Evolutionary conservation across 2,888 invertebrate genomes (phyloP), one percentile per base, ranked within the genome.

Genomic region (Mimachlamys varia): DNA sequence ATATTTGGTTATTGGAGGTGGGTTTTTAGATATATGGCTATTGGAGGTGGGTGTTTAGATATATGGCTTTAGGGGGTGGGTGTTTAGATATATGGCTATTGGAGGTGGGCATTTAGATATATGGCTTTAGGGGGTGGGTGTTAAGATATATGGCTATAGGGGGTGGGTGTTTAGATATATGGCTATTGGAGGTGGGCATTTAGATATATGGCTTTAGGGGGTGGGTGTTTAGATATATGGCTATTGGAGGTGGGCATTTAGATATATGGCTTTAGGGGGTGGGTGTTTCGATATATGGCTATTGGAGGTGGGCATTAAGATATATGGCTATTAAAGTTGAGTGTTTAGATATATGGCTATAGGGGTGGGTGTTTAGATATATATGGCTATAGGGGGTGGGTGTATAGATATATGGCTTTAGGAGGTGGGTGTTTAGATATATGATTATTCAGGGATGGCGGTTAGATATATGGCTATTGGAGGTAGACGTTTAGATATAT

Each of bases 211-310:
- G n/a, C n/a, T n/a, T n/a, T n/a, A n/a, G n/a, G n/a, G n/a, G n/a
- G n/a, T n/a, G n/a, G n/a, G n/a, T n/a, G n/a, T 99, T 99, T 98
- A 98, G 99, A 98, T 99, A 99, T 97, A 97, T 97, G 97, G 97
- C 97, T 92, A 97, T 97, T 95, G 97, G 97, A 95, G 96, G 97
- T 97, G 93, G 94, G 96, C 93, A 15, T 0, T 37, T 91, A 76
- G 89, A n/a, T n/a, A n/a, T n/a, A n/a, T n/a, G n/a, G n/a, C n/a
- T n/a, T n/a, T n/a, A n/a, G n/a, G n/a, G n/a, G n/a, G n/a, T n/a
- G n/a, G n/a, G n/a, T n/a, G n/a, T n/a, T n/a, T n/a, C n/a, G 99
- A 98, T 99, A 99, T 97, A 97, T 97, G 97, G 97, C 97, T 92
- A 97, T 97, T 95, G 97, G 97, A 95, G 96, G 97, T 97, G 93